Percentiles rank a stretch among this genome's conserved stretches.
Evolutionary conservation across 2,888 invertebrate genomes (phyloP).

Genomic region (Petrolisthes cinctipes): DNA sequence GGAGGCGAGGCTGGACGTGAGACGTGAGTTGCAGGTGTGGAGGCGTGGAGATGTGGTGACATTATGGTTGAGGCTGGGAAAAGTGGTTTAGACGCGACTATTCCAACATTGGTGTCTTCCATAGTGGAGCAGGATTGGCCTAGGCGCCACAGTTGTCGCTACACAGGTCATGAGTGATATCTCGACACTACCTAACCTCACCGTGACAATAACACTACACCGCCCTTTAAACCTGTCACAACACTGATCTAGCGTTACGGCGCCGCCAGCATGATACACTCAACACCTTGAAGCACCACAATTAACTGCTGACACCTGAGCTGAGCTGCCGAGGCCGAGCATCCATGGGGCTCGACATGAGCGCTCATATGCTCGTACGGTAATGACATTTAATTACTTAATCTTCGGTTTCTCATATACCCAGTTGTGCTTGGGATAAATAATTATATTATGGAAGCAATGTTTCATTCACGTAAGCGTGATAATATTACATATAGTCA

Average conservation of each 20-base stretch:
- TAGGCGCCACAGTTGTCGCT: background rate
- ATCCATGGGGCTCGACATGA: background rate
- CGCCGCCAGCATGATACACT: background rate
- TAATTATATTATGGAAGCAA: too few species aligned
- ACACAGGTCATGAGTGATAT: background rate
- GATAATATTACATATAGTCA: too few species aligned
- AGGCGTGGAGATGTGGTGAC: background rate
- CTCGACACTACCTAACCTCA: background rate
- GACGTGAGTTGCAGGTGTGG: background rate
- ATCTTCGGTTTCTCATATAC: too few species aligned
- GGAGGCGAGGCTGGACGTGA: background rate
- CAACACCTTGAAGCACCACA: background rate
- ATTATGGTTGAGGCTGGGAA: background rate
- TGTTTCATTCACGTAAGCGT: too few species aligned
- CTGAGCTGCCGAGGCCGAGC: background rate
- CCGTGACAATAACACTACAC: background rate
- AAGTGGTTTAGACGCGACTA: background rate
- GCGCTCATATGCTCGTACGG: background rate
- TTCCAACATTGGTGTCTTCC: background rate
- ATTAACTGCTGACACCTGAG: constrained; percentile 11
- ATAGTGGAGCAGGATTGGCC: background rate
- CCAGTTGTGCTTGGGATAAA: too few species aligned
- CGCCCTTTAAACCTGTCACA: background rate
- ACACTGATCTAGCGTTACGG: background rate
- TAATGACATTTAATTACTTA: background rate